A percentile compares a stretch with the other conserved stretches of the same genome.
Evolutionary conservation across 2,888 invertebrate genomes (phyloP).

Genomic region (Pharmacophagus antenor): DNA sequence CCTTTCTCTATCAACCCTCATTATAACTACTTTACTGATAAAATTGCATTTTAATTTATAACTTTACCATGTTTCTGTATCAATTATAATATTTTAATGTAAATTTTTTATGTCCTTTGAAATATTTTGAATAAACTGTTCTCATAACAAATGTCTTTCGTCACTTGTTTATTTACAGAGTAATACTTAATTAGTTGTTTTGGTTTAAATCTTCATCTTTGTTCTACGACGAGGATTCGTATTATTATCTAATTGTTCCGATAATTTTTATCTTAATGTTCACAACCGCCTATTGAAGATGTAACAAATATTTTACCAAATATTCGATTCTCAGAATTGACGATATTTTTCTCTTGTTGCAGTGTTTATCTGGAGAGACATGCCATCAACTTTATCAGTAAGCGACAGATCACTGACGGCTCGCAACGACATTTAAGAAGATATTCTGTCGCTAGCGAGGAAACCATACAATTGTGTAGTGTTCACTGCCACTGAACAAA

Average conservation of each 20-base stretch:
- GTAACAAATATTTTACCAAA: constrained; percentile 5
- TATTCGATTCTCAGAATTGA: constrained; percentile 34
- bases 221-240: neutral
- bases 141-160: neutral
- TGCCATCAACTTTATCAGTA: constrained; percentile 63
- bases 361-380: constrained; percentile 65
- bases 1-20: too few relatives aligned
- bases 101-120: too few relatives aligned
- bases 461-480: constrained; percentile 8
- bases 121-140: neutral
- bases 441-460: constrained; percentile 17
- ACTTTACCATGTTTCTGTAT: too few relatives aligned
- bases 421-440: constrained; percentile 30
- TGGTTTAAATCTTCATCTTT: neutral
- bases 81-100: too few relatives aligned
- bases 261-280: constrained; percentile 23
- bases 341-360: constrained; percentile 53
- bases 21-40: too few relatives aligned
- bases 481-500: neutral
- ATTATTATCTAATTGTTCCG: constrained; percentile 5
- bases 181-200: constrained; percentile 12
- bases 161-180: neutral
- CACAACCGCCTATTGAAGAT: constrained; percentile 10
- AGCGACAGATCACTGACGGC: constrained; percentile 48
- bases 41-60: too few relatives aligned